Evolutionary conservation across 2,797 vertebrate species (phyloP).

Genomic region (Poeciliopsis infans): DNA sequence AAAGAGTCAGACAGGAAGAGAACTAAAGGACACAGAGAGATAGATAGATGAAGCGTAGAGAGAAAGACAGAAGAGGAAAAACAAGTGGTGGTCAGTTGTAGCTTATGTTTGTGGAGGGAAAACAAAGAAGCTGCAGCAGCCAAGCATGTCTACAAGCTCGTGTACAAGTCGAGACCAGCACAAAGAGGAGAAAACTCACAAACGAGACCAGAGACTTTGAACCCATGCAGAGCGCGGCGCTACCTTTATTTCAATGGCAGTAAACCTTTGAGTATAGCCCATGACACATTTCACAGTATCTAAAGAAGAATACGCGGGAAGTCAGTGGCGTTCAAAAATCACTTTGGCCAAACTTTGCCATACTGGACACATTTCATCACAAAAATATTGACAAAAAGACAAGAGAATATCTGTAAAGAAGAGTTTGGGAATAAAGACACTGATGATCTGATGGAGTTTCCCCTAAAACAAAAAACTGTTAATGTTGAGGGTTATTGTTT

Average conservation of each 20-base stretch:
- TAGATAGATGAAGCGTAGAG: neutral
- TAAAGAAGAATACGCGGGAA: slow-evolving; percentile 79
- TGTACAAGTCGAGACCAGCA: slow-evolving; percentile 82
- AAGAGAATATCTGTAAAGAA: slow-evolving; percentile 51
- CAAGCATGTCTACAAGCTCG: slow-evolving; percentile 93
- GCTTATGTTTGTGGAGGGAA: slow-evolving; percentile 84
- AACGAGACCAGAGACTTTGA: slow-evolving; percentile 82
- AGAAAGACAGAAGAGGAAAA: slow-evolving; percentile 27
- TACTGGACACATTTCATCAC: slow-evolving; percentile 53
- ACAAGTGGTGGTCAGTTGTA: slow-evolving; percentile 75
- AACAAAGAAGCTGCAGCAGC: slow-evolving; percentile 83
- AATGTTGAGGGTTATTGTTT: slow-evolving; percentile 33
- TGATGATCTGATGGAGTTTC: neutral
- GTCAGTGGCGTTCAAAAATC: slow-evolving; percentile 69
- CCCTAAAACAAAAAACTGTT: slow-evolving; percentile 27
- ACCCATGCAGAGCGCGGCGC: slow-evolving; percentile 88
- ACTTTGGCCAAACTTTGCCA: slow-evolving; percentile 33
- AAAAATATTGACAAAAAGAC: slow-evolving; percentile 35
- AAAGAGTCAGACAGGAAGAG: slow-evolving; percentile 24
- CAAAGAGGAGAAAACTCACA: slow-evolving; percentile 84
- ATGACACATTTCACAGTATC: slow-evolving; percentile 88
- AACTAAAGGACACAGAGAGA: slow-evolving; percentile 3
- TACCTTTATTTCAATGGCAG: slow-evolving; percentile 88
- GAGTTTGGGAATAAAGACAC: neutral
- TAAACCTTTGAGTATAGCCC: slow-evolving; percentile 99